These are phyloP conservation scores for Penaeus japonicus DNA, from an alignment of 1,140 invertebrate species.

Conservation along the genomic window DNA sequence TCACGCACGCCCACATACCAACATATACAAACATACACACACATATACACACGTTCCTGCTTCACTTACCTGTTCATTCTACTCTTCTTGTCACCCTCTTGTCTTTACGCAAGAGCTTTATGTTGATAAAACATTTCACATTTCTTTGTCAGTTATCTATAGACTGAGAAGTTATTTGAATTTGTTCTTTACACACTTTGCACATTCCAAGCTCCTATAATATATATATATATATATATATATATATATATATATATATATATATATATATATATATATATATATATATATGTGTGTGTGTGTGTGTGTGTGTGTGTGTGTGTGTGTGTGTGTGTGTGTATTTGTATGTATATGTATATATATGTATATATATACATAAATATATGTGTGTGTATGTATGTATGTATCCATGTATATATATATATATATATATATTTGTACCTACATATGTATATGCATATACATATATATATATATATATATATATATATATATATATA, in stretches of 20 bases:
- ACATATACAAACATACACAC: not conserved
- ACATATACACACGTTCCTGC: not conserved
- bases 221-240: constrained; percentile 7
- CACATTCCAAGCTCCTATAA: no score
- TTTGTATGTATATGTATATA: not conserved
- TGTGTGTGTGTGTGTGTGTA: not conserved
- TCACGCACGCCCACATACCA: not conserved
- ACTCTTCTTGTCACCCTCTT: no score
- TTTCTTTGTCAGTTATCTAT: no score
- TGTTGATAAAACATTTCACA: no score
- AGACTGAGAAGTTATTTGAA: no score
- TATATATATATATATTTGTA: not conserved
- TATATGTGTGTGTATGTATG: not conserved
- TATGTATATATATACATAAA: constrained; percentile 8
- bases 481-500: not conserved
- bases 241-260: constrained; percentile 13
- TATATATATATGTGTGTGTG: not conserved
- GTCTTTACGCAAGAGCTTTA: no score
- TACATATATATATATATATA: constrained; percentile 4
- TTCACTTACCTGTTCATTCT: no score
- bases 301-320: not conserved
- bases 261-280: not conserved
- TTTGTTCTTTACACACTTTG: no score
- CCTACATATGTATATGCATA: not conserved
- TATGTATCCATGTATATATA: not conserved